Percentiles rank a stretch among this genome's conserved stretches.
Conservation (phyloP, 2,113 vertebrate species). For the Pituophis catenifer region DNA sequence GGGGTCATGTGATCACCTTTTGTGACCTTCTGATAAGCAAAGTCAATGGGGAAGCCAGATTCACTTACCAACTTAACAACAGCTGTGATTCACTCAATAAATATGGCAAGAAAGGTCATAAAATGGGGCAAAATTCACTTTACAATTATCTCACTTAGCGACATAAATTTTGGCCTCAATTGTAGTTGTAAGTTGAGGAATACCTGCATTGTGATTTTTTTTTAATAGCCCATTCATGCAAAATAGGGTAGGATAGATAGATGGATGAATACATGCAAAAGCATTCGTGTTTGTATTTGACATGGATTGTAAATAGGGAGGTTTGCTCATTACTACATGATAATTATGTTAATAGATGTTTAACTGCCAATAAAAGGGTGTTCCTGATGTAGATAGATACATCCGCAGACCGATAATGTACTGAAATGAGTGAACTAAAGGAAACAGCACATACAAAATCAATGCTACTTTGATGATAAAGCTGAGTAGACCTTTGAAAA, state of each 20-base stretch:
- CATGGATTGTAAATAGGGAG: neutral
- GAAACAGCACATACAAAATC: conserved; percentile 35
- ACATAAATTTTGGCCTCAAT: neutral
- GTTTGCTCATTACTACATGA: neutral
- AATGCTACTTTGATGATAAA: conserved; percentile 23
- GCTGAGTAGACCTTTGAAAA: conserved; percentile 44
- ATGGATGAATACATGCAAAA: neutral
- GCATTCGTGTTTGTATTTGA: neutral
- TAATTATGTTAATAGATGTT: neutral
- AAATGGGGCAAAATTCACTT: neutral
- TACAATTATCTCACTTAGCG: neutral
- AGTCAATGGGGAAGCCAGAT: neutral
- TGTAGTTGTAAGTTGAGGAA: neutral
- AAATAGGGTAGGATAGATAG: neutral
- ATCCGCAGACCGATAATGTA: neutral
- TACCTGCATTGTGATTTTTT: neutral
- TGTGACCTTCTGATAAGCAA: neutral
- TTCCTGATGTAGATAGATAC: neutral
- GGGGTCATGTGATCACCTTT: neutral
- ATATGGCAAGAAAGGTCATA: neutral
- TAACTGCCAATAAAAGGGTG: neutral
- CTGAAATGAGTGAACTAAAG: conserved; percentile 16
- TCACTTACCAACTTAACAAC: neutral
- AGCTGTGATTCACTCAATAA: neutral
- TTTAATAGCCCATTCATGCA: neutral